Base-by-base conservation (phyloP, 64 coral and sea anemone genomes). In the Actinia equina region DNA sequence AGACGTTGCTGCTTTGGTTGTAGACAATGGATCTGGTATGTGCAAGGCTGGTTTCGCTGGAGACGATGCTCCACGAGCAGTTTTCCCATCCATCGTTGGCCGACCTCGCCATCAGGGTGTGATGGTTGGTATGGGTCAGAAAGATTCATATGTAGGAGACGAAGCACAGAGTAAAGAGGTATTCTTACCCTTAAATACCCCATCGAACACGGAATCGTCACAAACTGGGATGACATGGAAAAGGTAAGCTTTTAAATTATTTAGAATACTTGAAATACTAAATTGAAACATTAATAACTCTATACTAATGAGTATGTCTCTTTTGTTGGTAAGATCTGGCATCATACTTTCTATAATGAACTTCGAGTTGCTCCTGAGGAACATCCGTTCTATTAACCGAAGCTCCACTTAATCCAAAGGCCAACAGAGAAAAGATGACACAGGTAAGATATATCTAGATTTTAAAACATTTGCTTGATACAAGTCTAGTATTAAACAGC, bases 81-180 rank as follows among this genome's bases (percentile, higher is more conserved):
- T 96, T 54, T 96, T 96, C 85, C 91, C 94, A 2, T 96, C 94
- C 80, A 95, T 95, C 60, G 93, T 95, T 59, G 93, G 89, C 18
- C 91, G 90, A 70, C 94, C 94, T 92, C 91, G 94, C 56, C 94
- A 96, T 96, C 94, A 96, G 83, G 94, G 94, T 86, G 94, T 96
- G 19, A 96, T 96, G 94, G 94, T 96, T 90, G 94, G 94, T 82
- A 96, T 96, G 94, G 94, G 94, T 81, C 94, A 96, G 88, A 96
- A 96, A 93, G 94, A 96, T 83, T 96, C 94, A 45, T 96, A 96
- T 87, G 91, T 96, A 64, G 94, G 94, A 44, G 94, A 96, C 59
- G 94, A 96, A 80, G 94, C 94, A 87, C 94, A 96, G 80, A 96
- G 94, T 88, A 96, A 96, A 89, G 94, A 96, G 94, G 94, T 90